Evolutionary conservation across 1,140 invertebrate species (phyloP).

Genomic region (Hyles euphorbiae): DNA sequence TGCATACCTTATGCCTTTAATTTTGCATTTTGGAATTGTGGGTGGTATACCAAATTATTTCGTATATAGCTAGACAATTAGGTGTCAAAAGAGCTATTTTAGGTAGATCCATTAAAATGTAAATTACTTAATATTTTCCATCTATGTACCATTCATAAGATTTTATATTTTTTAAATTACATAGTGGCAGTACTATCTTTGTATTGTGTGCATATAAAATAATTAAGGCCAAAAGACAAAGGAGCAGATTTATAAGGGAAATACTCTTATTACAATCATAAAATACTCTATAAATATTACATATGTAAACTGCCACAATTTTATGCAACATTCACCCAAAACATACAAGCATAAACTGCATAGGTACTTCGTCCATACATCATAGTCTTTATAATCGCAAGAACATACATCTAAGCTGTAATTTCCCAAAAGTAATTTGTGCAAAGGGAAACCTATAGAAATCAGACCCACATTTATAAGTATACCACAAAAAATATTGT

Average conservation of each 20-base stretch:
- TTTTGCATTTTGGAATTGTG: no score
- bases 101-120: no score
- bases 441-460: not conserved
- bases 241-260: not conserved
- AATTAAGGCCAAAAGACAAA: not conserved
- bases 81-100: no score
- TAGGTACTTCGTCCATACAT: not conserved
- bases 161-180: not conserved
- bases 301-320: no score
- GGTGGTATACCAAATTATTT: no score
- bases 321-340: no score
- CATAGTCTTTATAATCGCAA: not conserved
- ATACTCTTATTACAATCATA: no score
- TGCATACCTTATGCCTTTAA: no score
- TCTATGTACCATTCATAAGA: no score
- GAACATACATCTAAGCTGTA: not conserved
- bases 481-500: not conserved
- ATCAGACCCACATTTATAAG: not conserved
- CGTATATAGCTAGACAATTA: no score
- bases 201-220: not conserved
- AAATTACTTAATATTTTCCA: no score
- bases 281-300: no score
- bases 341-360: not conserved
- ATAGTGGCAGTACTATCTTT: not conserved
- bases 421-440: constrained; percentile 2